A percentile compares a stretch with the other conserved stretches of the same genome.
Conservation (phyloP, 2,888 invertebrate genomes). For the Chaitophorus viminalis region DNA sequence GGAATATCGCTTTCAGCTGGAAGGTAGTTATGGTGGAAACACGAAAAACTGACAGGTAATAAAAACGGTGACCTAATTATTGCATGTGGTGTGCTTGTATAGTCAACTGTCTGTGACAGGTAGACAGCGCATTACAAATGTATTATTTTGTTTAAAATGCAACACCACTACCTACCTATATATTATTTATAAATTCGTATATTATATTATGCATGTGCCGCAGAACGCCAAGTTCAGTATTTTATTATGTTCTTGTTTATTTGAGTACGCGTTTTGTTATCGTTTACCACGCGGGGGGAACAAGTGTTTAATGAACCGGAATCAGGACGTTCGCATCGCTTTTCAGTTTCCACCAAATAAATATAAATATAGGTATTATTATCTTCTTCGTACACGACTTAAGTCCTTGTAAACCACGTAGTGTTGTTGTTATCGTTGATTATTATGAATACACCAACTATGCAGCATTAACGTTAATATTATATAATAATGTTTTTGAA, state of each 20-base stretch:
- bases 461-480: not conserved
- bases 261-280: not conserved
- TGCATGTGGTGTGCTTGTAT: too few species aligned
- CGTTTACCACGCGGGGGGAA: not conserved
- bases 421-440: not conserved
- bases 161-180: too few species aligned
- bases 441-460: not conserved
- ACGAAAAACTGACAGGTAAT: too few species aligned
- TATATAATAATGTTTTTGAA: not conserved
- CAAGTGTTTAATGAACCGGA: constrained; percentile 25
- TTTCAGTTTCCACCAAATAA: not conserved
- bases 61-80: too few species aligned
- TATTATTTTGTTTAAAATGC: too few species aligned
- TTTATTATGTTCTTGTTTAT: not conserved
- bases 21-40: too few species aligned
- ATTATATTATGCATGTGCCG: not conserved
- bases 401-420: not conserved
- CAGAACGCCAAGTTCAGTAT: not conserved
- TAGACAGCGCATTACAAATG: too few species aligned
- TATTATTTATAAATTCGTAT: too few species aligned
- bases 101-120: too few species aligned
- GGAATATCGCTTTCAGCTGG: too few species aligned
- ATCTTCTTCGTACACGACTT: not conserved
- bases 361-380: not conserved
- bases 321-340: not conserved